Conservation (phyloP, 2,888 invertebrate genomes). For the Agrotis exclamationis region DNA sequence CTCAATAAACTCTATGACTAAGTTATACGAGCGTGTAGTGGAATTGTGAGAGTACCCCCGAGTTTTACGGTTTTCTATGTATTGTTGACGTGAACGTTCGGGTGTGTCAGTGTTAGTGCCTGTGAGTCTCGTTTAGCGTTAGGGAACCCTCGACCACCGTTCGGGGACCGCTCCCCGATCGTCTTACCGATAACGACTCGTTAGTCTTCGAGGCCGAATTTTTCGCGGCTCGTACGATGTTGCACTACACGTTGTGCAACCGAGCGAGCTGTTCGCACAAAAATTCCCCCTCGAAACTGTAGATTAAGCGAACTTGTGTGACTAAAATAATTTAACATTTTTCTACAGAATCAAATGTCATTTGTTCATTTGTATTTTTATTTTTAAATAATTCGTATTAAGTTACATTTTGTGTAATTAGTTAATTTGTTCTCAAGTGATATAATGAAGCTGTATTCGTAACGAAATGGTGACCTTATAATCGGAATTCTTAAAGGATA, state of each 20-base stretch:
- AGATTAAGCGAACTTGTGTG: slow-evolving; percentile 87
- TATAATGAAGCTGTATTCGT: slow-evolving; percentile 86
- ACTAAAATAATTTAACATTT: slow-evolving; percentile 85
- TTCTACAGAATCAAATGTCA: slow-evolving; percentile 85
- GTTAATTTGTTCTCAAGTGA: slow-evolving; percentile 88
- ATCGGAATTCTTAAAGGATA: slow-evolving; percentile 88
- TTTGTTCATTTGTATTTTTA: slow-evolving; percentile 73
- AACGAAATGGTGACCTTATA: slow-evolving; percentile 89
- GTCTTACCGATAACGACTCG: slow-evolving; percentile 85
- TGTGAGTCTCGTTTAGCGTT: slow-evolving; percentile 87
- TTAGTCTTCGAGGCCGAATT: slow-evolving; percentile 81
- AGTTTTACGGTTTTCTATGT: slow-evolving; percentile 89
- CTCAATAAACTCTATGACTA: slow-evolving; percentile 88
- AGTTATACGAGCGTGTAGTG: slow-evolving; percentile 87
- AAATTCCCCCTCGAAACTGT: slow-evolving; percentile 83
- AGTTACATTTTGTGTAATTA: slow-evolving; percentile 81
- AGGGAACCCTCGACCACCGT: slow-evolving; percentile 76
- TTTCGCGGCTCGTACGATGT: slow-evolving; percentile 47
- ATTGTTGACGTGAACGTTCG: slow-evolving; percentile 83
- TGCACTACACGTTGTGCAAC: slow-evolving; percentile 1
- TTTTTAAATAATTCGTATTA: slow-evolving; percentile 75
- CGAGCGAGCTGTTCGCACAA: slow-evolving; percentile 63
- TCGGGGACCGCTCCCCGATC: slow-evolving; percentile 75
- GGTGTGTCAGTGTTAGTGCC: slow-evolving; percentile 88
- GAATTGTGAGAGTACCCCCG: slow-evolving; percentile 88